These are phyloP conservation scores for Papilio machaon DNA, from an alignment of 1,140 invertebrate genomes.

Conservation along the genomic window DNA sequence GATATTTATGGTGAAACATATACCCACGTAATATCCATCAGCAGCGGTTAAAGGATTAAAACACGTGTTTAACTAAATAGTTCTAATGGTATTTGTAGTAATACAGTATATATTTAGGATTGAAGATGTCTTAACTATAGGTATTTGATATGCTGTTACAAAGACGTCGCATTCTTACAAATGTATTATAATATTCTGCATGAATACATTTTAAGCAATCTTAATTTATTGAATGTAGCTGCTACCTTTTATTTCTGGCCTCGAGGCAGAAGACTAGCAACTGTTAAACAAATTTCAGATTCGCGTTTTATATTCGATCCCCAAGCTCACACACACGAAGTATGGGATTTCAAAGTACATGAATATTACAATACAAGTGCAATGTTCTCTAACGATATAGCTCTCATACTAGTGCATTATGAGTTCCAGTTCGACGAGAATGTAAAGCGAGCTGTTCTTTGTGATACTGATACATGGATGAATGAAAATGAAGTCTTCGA, in stretches of 20 bases:
- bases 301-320: constrained; percentile 48
- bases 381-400: constrained; percentile 56
- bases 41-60: no score
- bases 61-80: no score
- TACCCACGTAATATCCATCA: no score
- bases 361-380: constrained; percentile 45
- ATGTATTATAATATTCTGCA: not conserved
- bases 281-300: constrained; percentile 47
- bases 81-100: no score
- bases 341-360: constrained; percentile 56
- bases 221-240: not conserved
- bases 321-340: constrained; percentile 42
- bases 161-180: not conserved
- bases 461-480: constrained; percentile 48
- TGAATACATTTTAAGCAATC: not conserved
- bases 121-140: not conserved
- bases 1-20: no score
- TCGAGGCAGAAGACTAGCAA: not conserved
- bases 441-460: constrained; percentile 49
- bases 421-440: constrained; percentile 46
- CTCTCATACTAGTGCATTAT: constrained; percentile 53
- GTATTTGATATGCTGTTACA: not conserved
- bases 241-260: no score
- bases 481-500: constrained; percentile 48
- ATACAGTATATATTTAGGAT: not conserved